These are phyloP conservation scores for Crambe crambe DNA, from an alignment of 37 sponge, comb jelly and placozoan genomes.

Conservation along the genomic window DNA sequence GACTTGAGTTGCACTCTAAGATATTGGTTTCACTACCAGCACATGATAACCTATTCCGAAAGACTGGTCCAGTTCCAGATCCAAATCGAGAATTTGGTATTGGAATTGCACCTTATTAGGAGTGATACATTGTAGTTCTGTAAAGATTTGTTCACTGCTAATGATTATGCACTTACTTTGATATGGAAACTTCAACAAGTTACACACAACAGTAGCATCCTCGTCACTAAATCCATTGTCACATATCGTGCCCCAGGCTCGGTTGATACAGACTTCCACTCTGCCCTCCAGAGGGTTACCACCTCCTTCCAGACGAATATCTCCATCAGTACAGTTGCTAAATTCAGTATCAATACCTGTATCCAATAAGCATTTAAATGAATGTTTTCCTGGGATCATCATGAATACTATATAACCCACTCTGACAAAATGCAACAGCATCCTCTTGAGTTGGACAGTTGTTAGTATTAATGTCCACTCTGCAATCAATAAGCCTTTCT, in stretches of 20 bases:
- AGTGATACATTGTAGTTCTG: background rate
- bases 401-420: background rate
- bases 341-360: background rate
- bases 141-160: too few relatives aligned
- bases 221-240: background rate
- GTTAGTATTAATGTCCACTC: background rate
- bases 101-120: background rate
- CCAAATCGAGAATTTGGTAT: constrained; percentile 4
- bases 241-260: background rate
- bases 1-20: background rate
- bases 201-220: background rate
- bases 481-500: background rate
- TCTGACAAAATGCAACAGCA: background rate
- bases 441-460: background rate
- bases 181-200: background rate
- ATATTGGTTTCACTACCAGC: constrained; percentile 2
- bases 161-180: background rate
- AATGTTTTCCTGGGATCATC: background rate
- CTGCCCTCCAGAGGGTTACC: background rate
- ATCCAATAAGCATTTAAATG: background rate
- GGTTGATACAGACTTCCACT: background rate
- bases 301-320: background rate
- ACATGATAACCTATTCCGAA: background rate
- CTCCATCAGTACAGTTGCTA: background rate
- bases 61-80: constrained; percentile 15